Conservation (phyloP, 2,113 vertebrate genomes). For the Benitochromis conjunctus region DNA sequence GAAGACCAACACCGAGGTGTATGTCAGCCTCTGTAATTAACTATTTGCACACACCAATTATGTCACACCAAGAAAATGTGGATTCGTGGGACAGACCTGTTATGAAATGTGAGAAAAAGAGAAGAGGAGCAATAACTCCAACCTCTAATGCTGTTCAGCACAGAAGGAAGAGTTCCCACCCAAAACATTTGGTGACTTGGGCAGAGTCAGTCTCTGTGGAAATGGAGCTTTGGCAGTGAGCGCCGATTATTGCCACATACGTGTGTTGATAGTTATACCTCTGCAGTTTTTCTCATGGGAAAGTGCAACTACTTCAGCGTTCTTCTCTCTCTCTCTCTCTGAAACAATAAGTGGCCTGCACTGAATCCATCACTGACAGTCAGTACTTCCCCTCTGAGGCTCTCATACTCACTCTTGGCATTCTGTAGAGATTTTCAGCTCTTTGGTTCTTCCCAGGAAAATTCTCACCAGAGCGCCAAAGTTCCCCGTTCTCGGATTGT, state of each 20-base stretch:
- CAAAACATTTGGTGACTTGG: not conserved
- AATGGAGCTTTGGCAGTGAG: not conserved
- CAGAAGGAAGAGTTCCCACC: not conserved
- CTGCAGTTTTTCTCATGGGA: conserved; percentile 35
- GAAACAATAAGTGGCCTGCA: not conserved
- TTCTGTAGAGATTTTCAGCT: conserved; percentile 96
- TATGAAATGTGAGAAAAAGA: not conserved
- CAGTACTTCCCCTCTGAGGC: not conserved
- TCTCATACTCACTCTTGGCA: conserved; percentile 91
- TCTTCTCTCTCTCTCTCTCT: not conserved
- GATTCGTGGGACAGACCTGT: not conserved
- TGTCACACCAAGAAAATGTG: not conserved
- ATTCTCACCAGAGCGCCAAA: conserved; percentile 87
- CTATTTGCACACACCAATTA: conserved; percentile 17
- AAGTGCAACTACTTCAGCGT: not conserved
- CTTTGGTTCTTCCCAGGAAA: conserved; percentile 96
- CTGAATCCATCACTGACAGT: not conserved
- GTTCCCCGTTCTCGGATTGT: conserved; percentile 95
- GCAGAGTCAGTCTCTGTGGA: not conserved
- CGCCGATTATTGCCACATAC: not conserved
- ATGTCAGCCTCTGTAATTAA: conserved; percentile 22
- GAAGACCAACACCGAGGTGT: not conserved
- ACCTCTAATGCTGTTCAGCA: not conserved
- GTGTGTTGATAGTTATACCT: conserved; percentile 38
- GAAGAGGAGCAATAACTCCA: not conserved